Percentiles rank a stretch among this genome's conserved stretches.
Evolutionary conservation across 1,140 invertebrate genomes (phyloP).

Genomic region (Ostrea edulis): DNA sequence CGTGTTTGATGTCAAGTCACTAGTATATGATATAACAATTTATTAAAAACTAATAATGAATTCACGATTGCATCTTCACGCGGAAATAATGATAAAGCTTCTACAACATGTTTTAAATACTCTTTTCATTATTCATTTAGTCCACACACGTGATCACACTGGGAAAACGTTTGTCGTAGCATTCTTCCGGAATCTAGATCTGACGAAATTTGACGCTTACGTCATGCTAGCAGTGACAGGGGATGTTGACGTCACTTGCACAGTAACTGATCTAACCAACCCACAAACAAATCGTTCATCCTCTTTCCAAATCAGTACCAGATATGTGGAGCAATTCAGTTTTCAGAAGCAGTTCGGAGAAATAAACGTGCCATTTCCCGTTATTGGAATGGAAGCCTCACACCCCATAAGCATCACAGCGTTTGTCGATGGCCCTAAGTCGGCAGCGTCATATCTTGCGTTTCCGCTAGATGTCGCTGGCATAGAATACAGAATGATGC

Average conservation of each 20-base stretch:
- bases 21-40: too few relatives aligned
- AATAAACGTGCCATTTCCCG: background rate
- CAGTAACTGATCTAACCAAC: background rate
- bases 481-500: constrained; percentile 12
- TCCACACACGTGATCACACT: background rate
- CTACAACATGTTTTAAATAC: background rate
- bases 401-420: background rate
- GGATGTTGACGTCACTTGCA: background rate
- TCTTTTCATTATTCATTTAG: background rate
- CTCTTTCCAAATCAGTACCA: background rate
- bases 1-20: background rate
- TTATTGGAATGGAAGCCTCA: background rate
- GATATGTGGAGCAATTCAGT: background rate
- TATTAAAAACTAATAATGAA: background rate
- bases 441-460: background rate
- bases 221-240: background rate
- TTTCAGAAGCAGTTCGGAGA: background rate
- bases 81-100: background rate
- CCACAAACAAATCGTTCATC: background rate
- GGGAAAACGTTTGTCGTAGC: background rate
- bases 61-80: background rate
- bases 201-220: constrained; percentile 5
- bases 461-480: background rate
- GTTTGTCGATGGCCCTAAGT: background rate
- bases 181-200: background rate